Conservation (phyloP, 2,797 vertebrate genomes). For the Mus caroli region DNA sequence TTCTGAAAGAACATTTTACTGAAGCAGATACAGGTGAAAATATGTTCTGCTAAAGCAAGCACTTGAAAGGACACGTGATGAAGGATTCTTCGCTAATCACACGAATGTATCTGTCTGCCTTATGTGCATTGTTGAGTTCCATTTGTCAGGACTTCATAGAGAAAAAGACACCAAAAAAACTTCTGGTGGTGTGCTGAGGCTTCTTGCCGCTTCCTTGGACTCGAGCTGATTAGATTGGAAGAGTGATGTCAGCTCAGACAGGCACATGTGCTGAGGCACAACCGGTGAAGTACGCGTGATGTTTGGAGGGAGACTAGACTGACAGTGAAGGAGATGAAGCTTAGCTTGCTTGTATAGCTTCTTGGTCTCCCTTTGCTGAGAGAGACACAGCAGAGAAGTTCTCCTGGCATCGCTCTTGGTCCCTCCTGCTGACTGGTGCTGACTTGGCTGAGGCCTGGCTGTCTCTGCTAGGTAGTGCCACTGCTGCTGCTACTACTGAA, state of each 20-base stretch:
- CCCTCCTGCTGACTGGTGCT: not conserved
- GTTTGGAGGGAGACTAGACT: not conserved
- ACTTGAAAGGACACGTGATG: not conserved
- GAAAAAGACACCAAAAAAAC: not conserved
- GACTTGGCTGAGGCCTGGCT: not conserved
- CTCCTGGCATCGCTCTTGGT: not conserved
- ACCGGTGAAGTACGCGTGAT: not conserved
- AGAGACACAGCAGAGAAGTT: not conserved
- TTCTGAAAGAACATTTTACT: no score
- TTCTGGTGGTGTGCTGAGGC: not conserved
- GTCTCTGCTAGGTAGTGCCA: not conserved
- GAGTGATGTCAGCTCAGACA: not conserved
- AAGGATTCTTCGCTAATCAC: not conserved
- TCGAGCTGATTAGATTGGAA: not conserved
- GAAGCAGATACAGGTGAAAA: no score
- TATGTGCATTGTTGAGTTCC: not conserved
- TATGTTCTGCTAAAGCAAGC: not conserved
- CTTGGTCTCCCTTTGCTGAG: not conserved
- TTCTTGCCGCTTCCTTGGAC: not conserved
- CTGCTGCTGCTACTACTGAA: not conserved
- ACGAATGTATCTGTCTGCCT: not conserved
- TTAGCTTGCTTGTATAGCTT: not conserved
- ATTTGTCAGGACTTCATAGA: not conserved
- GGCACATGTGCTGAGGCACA: not conserved
- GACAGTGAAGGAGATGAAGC: not conserved